phyloP scores from a whole-genome alignment of 2,113 vertebrate genomes.

The Loxodonta africana region DNA sequence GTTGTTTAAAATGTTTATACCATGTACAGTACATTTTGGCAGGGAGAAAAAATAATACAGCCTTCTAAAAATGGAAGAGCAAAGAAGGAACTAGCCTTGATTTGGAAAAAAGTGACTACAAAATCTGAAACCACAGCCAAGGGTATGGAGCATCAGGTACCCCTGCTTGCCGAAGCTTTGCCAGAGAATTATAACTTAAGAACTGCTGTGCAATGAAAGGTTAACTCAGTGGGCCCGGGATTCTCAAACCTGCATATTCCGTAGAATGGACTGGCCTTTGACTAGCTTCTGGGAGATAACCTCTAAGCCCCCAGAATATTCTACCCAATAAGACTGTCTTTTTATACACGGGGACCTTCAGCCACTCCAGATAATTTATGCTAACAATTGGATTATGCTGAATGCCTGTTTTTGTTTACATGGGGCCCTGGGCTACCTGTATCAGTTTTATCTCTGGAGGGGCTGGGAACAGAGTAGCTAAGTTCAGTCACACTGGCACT shows the following conservation, averaged over 20 bases:
- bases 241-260: background rate
- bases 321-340: background rate
- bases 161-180: background rate
- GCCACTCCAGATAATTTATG: background rate
- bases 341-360: background rate
- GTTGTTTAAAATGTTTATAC: constrained; percentile 1
- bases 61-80: background rate
- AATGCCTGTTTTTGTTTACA: background rate
- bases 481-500: background rate
- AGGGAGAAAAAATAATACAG: background rate
- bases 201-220: background rate
- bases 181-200: background rate
- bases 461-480: background rate
- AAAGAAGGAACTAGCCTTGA: background rate
- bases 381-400: background rate
- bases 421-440: background rate
- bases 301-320: background rate
- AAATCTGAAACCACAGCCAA: background rate
- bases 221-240: background rate
- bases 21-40: background rate
- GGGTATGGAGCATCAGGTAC: background rate
- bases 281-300: background rate
- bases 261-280: too few species aligned
- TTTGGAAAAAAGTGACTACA: background rate
- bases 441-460: background rate